phyloP scores from a whole-genome alignment of 2,113 vertebrate genomes.

The Ceuthmochares aereus region DNA sequence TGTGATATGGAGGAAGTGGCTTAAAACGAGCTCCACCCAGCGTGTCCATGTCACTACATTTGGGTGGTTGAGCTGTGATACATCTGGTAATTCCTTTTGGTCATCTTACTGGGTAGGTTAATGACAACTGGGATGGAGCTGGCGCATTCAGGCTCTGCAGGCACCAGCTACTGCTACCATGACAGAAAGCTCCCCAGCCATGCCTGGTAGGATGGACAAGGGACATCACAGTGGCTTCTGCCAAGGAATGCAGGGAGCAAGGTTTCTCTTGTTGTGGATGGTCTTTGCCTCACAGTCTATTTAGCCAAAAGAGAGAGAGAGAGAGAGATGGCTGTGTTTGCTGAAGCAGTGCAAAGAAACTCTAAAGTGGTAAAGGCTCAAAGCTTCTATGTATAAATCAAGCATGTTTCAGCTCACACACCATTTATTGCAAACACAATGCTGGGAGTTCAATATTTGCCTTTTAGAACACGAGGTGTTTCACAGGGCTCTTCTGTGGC shows the following conservation, averaged over 20 bases:
- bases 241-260: not conserved
- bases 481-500: not conserved
- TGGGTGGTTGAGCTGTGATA: not conserved
- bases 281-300: not conserved
- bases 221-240: not conserved
- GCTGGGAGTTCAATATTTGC: conserved; percentile 34
- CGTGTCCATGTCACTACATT: rapidly evolving
- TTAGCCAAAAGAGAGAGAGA: not conserved
- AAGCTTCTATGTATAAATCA: conserved; percentile 12
- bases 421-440: not conserved
- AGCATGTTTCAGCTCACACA: not conserved
- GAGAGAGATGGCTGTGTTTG: not conserved
- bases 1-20: not conserved
- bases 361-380: not conserved
- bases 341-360: not conserved
- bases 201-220: not conserved
- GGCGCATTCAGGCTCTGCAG: not conserved
- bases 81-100: not conserved
- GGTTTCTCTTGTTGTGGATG: not conserved
- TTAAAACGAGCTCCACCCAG: not conserved
- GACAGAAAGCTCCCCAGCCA: not conserved
- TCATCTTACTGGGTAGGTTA: not conserved
- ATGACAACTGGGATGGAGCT: not conserved
- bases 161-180: rapidly evolving
- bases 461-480: not conserved